These are phyloP conservation scores for Tipula confusa DNA, from an alignment of 2,888 invertebrate genomes.

Conservation along the genomic window DNA sequence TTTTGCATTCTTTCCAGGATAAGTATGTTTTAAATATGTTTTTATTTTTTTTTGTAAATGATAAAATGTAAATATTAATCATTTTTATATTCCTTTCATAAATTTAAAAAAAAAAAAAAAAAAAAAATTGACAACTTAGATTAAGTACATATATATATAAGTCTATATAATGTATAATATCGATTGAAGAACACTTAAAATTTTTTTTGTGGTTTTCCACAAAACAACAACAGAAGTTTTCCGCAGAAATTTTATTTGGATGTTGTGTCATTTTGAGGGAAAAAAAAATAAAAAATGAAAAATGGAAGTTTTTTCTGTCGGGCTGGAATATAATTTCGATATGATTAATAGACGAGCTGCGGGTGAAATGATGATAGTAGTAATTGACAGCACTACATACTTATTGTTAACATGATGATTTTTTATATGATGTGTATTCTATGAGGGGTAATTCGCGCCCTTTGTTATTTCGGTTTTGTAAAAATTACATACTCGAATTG, in stretches of 20 bases:
- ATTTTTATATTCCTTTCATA: background rate
- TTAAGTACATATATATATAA: background rate
- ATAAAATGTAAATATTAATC: conserved; percentile 8
- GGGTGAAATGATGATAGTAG: background rate
- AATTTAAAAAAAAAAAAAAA: background rate
- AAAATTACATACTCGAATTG: background rate
- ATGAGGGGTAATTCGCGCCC: background rate
- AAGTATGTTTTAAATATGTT: background rate
- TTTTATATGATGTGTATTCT: background rate
- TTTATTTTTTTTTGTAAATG: background rate
- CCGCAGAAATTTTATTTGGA: background rate
- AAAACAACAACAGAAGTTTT: conserved; percentile 7
- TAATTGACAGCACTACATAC: conserved; percentile 3
- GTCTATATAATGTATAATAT: background rate
- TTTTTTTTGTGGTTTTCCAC: background rate
- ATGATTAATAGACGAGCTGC: background rate
- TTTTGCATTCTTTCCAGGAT: background rate
- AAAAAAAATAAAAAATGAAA: background rate
- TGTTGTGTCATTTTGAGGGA: background rate
- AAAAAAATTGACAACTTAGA: background rate
- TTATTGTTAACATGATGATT: background rate
- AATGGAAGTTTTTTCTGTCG: background rate
- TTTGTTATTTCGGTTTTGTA: background rate
- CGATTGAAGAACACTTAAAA: conserved; percentile 15
- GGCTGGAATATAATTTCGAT: background rate